Evolutionary conservation across 1,140 invertebrate genomes (phyloP).

Genomic region (Drosophila pachea): DNA sequence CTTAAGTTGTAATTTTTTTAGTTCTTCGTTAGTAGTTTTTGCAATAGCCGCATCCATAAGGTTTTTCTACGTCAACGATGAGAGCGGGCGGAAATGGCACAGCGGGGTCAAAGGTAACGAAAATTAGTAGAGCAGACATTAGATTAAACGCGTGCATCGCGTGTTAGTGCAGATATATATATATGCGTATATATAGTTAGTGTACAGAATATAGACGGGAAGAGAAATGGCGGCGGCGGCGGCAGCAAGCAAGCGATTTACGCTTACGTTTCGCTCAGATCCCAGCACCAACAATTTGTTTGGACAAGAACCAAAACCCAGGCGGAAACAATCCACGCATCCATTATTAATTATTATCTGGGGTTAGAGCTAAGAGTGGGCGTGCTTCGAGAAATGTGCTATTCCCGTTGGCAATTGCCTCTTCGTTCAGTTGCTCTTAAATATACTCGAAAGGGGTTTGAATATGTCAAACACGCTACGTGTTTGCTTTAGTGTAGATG

Average conservation of each 20-base stretch:
- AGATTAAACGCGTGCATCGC: constrained; percentile 34
- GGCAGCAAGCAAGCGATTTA: constrained; percentile 49
- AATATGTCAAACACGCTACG: constrained; percentile 70
- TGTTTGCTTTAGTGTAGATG: constrained; percentile 56
- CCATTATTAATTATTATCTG: constrained; percentile 7
- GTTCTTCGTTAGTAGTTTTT: constrained; percentile 78
- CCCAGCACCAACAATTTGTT: constrained; percentile 37
- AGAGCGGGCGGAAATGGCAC: constrained; percentile 43
- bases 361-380: constrained; percentile 1
- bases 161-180: constrained; percentile 45
- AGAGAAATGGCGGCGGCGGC: constrained; percentile 2
- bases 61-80: constrained; percentile 71
- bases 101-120: constrained; percentile 26
- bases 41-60: constrained; percentile 78
- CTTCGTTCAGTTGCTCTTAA: constrained; percentile 60
- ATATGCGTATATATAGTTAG: not conserved
- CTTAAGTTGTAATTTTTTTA: constrained; percentile 78
- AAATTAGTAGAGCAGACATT: constrained; percentile 66
- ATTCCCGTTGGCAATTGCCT: constrained; percentile 26
- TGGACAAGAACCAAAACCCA: constrained; percentile 26
- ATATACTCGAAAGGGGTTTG: constrained; percentile 67
- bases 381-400: constrained; percentile 3
- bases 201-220: not conserved
- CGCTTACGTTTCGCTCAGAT: constrained; percentile 55
- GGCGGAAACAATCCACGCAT: constrained; percentile 47